Evolutionary conservation across 2,113 vertebrate genomes (phyloP), one percentile per base, ranked within the genome.

Genomic region (Fregetta grallaria): DNA sequence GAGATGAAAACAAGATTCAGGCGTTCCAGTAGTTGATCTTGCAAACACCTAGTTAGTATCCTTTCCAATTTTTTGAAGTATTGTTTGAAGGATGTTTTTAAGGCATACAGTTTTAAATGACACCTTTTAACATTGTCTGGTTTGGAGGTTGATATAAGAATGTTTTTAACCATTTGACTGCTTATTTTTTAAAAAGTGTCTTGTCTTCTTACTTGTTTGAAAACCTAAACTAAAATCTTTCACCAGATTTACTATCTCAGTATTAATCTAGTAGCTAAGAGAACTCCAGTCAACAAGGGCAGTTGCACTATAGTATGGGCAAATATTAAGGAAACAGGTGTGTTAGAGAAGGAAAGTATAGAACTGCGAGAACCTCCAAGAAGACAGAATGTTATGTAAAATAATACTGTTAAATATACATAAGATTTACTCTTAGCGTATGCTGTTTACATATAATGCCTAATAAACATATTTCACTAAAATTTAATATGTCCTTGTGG

Each of bases 141-240:
- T 96, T 86, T 76, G 61, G 21, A 89, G 5, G 16, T 30, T 67
- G 34, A 15, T 45, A 13, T 38, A 65, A 73, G 27, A 66, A 68
- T 38, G 4, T 21, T 55, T 93, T 75, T 40, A 70, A 75, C 4
- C 68, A 87, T 90, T 96, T 94, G 75, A 84, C 6, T 34, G 70
- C 58, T 44, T 93, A 21, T 89, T 95, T 91, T 98, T 96, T 44
- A 5, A 47, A 94, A 93, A 94, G 73, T 53, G 19, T 85, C 27
- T 96, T 91, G 19, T 78, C 71, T 88, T 96, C 83, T 77, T 94
- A 72, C 20, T 96, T 96, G 92, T 93, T 97, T 96, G 26, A 93
- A 95, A 96, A 97, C 62, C 65, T 95, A 83, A 97, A 74, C 15
- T 30, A 52, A 97, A 97, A 83, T 91, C 62, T 92, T 95, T 93